Evolutionary conservation across 2,113 vertebrate species (phyloP), one percentile per base, ranked within the genome.

Genomic region (Burhinus oedicnemus): DNA sequence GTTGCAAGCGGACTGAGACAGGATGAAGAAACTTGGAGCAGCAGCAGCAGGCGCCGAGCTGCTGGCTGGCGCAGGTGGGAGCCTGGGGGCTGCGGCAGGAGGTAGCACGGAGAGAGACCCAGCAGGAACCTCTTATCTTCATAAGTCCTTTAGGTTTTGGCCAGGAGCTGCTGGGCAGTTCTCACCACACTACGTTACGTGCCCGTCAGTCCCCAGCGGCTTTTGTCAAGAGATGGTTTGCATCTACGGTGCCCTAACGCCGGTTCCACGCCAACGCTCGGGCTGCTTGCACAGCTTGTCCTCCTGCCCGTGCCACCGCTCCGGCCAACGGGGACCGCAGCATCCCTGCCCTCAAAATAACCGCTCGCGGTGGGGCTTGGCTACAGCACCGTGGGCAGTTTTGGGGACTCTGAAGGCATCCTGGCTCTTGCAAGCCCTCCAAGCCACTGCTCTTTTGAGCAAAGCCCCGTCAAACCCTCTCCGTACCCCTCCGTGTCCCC

Each of bases 401-500:
- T 6, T 9, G 51, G 77, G 44, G 45, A 27, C 92, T 57, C 58
- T 7, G 12, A 62, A n/a, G 20, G 8, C 29, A 16, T 6, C 32
- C 6, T 58, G 47, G 22, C 7, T 83, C 62, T 65, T 45, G 27
- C 66, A 30, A n/a, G 18, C 17, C 29, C 62, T 72, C 38, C 15
- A 21, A 55, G 15, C 42, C 80, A 52, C 11, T 21, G 1, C 5
- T 49, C 8, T 30, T 38, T 22, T 34, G 7, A 62, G 36, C 32
- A n/a, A 52, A 62, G 32, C 29, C 45, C 29, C 6, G 0, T 8
- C n/a, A 72, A 89, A 9, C 29, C 29, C 10, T 1, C 51, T 18
- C 1, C 0, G 1, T 20, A 8, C 40, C 6, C 12, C 32, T 38
- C 52, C 0, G 2, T 13, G 45, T 26, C n/a, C 10, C 51, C 74